Conservation (phyloP, 2,888 invertebrate species). For the Heliconius charithonia region DNA sequence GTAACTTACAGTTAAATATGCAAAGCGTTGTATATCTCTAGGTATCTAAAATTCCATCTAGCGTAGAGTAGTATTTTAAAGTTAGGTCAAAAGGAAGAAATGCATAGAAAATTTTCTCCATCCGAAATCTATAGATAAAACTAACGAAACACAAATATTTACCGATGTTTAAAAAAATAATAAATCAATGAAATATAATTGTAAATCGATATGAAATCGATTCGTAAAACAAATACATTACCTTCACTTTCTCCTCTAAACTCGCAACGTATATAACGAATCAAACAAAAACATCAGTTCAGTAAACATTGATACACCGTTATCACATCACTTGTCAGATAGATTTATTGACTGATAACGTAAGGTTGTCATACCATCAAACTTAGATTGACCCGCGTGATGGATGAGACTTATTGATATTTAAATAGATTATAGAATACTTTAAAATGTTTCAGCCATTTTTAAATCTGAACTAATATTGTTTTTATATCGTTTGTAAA, state of each 20-base stretch:
- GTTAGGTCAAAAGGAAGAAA: not conserved
- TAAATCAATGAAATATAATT: not conserved
- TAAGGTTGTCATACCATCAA: constrained; percentile 28
- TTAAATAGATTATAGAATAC: not conserved
- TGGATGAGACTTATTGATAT: constrained; percentile 17
- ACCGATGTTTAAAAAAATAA: not conserved
- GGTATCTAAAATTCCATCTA: no score
- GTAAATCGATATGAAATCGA: not conserved
- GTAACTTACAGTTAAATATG: no score
- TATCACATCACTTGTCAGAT: constrained; percentile 31
- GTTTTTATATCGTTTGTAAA: not conserved
- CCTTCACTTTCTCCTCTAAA: constrained; percentile 5
- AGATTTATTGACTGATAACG: constrained; percentile 33
- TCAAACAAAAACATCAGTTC: constrained; percentile 31
- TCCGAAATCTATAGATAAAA: not conserved
- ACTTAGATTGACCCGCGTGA: constrained; percentile 19
- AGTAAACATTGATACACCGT: constrained; percentile 26
- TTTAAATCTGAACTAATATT: not conserved
- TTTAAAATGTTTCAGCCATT: not conserved
- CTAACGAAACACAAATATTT: not conserved
- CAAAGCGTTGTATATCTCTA: no score
- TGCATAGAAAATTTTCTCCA: not conserved
- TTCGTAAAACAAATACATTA: not conserved
- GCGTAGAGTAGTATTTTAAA: not conserved
- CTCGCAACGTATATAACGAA: constrained; percentile 15